A percentile compares a stretch with the other conserved stretches of the same genome.
Evolutionary conservation across 2,113 vertebrate species (phyloP).

Genomic region (Dermatemys mawii): DNA sequence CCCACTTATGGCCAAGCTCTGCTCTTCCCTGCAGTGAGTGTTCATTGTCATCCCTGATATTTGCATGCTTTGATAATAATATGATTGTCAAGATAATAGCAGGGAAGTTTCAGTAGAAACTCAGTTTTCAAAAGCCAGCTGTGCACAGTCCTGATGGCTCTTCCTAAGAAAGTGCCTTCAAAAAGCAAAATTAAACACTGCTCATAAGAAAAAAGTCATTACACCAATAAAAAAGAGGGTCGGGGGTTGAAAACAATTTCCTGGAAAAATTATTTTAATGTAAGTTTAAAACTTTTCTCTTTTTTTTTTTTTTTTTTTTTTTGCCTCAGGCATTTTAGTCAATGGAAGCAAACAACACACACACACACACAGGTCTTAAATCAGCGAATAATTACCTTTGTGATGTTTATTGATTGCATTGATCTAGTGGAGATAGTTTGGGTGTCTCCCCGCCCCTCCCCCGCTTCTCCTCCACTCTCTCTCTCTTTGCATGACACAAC

Average conservation of each 20-base stretch:
- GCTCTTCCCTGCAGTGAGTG: slow-evolving; percentile 64
- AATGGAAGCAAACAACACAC: slow-evolving; percentile 2
- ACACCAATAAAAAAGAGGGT: not conserved
- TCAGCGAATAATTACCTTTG: slow-evolving; percentile 49
- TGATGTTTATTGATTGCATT: slow-evolving; percentile 62
- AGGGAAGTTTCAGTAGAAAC: slow-evolving; percentile 72
- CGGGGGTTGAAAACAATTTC: not conserved
- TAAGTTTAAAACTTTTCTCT: not conserved
- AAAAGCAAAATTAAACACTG: slow-evolving; percentile 55
- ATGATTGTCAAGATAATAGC: slow-evolving; percentile 77
- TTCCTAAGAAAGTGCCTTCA: slow-evolving; percentile 68
- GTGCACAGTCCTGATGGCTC: slow-evolving; percentile 34
- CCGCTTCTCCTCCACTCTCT: slow-evolving; percentile 51
- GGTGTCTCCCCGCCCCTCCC: slow-evolving; percentile 44
- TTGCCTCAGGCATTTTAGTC: slow-evolving; percentile 27
- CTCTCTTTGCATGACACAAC: slow-evolving; percentile 47
- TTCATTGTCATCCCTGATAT: slow-evolving; percentile 67
- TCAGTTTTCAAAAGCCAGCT: slow-evolving; percentile 74
- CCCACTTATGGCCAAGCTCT: slow-evolving; percentile 44
- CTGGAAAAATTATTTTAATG: not conserved
- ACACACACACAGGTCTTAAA: slow-evolving; percentile 64
- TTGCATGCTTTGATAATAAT: slow-evolving; percentile 77
- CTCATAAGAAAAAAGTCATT: not conserved
- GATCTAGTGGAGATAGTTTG: slow-evolving; percentile 40
- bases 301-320: slow-evolving; percentile 11